These are phyloP conservation scores for Leptinotarsa defecta DNA, from an alignment of 1,140 invertebrate species.

Conservation along the genomic window DNA sequence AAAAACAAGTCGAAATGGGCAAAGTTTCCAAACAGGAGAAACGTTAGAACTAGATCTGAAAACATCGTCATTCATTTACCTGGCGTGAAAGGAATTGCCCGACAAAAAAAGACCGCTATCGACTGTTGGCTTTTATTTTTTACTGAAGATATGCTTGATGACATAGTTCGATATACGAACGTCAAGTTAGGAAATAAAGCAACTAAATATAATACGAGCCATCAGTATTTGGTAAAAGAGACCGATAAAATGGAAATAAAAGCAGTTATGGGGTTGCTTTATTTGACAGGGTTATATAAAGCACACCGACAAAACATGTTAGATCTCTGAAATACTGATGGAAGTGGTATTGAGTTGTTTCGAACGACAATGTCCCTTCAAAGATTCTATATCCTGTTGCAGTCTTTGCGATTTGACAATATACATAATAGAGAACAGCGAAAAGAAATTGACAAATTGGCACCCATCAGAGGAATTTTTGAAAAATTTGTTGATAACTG, in stretches of 20 bases:
- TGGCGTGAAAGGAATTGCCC: slow-evolving; percentile 21
- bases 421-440: slow-evolving; percentile 49
- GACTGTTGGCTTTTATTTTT: background rate
- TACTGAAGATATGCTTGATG: background rate
- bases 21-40: slow-evolving; percentile 25
- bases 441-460: slow-evolving; percentile 30
- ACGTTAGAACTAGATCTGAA: slow-evolving; percentile 25
- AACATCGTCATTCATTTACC: slow-evolving; percentile 33
- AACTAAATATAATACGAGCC: slow-evolving; percentile 9
- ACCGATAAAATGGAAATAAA: slow-evolving; percentile 28
- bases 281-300: slow-evolving; percentile 20
- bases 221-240: background rate
- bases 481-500: slow-evolving; percentile 38
- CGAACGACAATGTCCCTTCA: slow-evolving; percentile 57
- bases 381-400: slow-evolving; percentile 59
- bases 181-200: slow-evolving; percentile 12
- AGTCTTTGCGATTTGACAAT: slow-evolving; percentile 59
- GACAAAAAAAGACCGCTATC: slow-evolving; percentile 20
- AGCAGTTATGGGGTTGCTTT: slow-evolving; percentile 26
- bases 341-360: slow-evolving; percentile 54
- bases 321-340: slow-evolving; percentile 36
- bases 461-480: slow-evolving; percentile 32
- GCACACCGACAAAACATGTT: slow-evolving; percentile 12
- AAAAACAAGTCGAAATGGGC: slow-evolving; percentile 29
- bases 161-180: slow-evolving; percentile 24